Evolutionary conservation across 2,797 vertebrate genomes (phyloP), one percentile per base, ranked within the genome.

Genomic region (Fratercula arctica): DNA sequence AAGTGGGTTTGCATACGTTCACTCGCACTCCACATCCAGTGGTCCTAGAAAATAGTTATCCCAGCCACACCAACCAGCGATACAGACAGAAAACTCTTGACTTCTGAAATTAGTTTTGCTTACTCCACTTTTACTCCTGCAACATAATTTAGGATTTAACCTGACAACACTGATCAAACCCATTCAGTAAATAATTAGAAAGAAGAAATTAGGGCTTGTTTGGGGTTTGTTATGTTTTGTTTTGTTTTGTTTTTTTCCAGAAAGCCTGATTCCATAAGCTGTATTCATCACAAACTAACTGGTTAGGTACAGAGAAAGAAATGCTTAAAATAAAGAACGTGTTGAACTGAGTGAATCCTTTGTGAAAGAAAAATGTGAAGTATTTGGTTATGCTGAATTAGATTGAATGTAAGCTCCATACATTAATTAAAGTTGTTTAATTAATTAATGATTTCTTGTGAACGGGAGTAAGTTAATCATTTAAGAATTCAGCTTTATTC

Each of bases 401-500:
- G 43, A 61, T 53, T 81, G 46, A 83, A 70, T 0, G 1, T 59
- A 81, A 77, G 19, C 68, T 92, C 41, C 50, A 72, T 92, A 91
- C 14, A 31, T 68, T 80, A 94, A 93, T 95, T 86, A 77, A 94
- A 83, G 12, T 74, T 85, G 25, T 81, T 91, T 72, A 88, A 80
- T 3, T 5, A 75, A 92, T 48, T 79, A 89, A 82, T 93, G 41
- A 92, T 96, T 93, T 86, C 39, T 84, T 86, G 10, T 84, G 60
- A 85, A 86, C 37, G 41, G 10, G 57, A 89, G 26, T 78, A 68
- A 84, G 46, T 88, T 91, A 93, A 85, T 96, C 1, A 61, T 87
- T 66, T 85, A 81, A 79, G 41, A 83, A 78, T 87, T 92, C 50
- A 68, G 11, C 35, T 84, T 78, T 45, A 11, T 75, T 94, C 24